Conservation (phyloP, 2,888 invertebrate species). For the Drosophila flavopinicola region DNA sequence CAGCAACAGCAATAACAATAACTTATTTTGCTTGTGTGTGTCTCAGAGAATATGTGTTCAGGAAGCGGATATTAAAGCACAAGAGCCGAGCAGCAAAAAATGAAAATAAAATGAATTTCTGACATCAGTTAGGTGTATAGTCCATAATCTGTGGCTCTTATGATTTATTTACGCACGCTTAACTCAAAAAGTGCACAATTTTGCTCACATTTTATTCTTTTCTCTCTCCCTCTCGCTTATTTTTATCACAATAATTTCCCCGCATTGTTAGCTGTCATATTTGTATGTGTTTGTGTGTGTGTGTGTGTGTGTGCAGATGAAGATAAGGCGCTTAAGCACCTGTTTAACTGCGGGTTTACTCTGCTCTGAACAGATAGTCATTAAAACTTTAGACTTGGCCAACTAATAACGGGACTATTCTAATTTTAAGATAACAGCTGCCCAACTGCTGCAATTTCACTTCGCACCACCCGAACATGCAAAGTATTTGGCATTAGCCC, state of each 20-base stretch:
- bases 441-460: conserved; percentile 5
- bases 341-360: neutral
- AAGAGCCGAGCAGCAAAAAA: conserved; percentile 28
- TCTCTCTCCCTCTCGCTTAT: neutral
- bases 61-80: conserved; percentile 72
- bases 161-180: conserved; percentile 45
- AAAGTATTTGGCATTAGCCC: neutral
- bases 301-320: conserved; percentile 32
- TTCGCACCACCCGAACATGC: neutral
- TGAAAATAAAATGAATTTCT: conserved; percentile 40
- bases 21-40: conserved; percentile 6
- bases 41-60: conserved; percentile 51
- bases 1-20: too few relatives aligned
- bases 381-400: conserved; percentile 27
- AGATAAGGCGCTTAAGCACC: conserved; percentile 59
- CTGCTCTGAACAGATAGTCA: neutral
- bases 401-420: conserved; percentile 41
- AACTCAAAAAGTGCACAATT: conserved; percentile 26
- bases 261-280: conserved; percentile 31
- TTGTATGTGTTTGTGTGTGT: neutral
- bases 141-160: conserved; percentile 2
- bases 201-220: neutral
- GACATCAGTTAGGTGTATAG: conserved; percentile 30
- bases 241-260: conserved; percentile 23
- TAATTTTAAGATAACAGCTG: conserved; percentile 32